Percentiles rank a stretch among this genome's conserved stretches.
These are phyloP conservation scores for Anguilla anguilla DNA, from an alignment of 2,797 vertebrate species.

Conservation along the genomic window DNA sequence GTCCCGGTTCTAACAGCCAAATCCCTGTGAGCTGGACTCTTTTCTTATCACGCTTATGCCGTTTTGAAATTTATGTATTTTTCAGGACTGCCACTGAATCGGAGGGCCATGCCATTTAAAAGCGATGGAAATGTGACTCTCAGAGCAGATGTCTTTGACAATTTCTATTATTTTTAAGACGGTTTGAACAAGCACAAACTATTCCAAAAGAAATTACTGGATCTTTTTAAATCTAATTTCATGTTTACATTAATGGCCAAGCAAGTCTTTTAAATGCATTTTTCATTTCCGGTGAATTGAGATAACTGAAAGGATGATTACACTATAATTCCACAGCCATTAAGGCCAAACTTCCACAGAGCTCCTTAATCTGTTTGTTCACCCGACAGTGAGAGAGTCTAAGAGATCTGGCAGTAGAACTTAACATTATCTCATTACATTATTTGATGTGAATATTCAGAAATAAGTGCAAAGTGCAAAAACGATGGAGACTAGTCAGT, in stretches of 20 bases:
- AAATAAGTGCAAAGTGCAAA: not conserved
- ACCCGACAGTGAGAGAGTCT: not conserved
- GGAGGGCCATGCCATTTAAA: not conserved
- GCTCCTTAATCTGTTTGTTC: not conserved
- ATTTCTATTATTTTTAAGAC: not conserved
- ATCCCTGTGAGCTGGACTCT: no score
- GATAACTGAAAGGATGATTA: not conserved
- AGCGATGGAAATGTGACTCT: not conserved
- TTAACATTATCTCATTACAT: not conserved
- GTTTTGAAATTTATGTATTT: not conserved
- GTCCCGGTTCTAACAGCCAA: constrained; percentile 48
- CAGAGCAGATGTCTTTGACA: not conserved
- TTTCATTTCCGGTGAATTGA: not conserved
- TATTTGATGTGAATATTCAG: not conserved
- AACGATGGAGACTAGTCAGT: not conserved
- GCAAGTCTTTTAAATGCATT: not conserved
- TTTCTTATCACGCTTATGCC: no score
- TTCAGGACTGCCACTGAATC: not conserved
- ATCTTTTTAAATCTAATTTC: not conserved
- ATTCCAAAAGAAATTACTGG: not conserved
- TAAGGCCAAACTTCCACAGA: not conserved
- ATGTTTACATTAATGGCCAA: not conserved
- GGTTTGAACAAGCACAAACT: not conserved
- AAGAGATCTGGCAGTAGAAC: no score
- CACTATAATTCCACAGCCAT: not conserved